Evolutionary conservation across 2,113 vertebrate species (phyloP).

Genomic region (Brevimyrus niger): DNA sequence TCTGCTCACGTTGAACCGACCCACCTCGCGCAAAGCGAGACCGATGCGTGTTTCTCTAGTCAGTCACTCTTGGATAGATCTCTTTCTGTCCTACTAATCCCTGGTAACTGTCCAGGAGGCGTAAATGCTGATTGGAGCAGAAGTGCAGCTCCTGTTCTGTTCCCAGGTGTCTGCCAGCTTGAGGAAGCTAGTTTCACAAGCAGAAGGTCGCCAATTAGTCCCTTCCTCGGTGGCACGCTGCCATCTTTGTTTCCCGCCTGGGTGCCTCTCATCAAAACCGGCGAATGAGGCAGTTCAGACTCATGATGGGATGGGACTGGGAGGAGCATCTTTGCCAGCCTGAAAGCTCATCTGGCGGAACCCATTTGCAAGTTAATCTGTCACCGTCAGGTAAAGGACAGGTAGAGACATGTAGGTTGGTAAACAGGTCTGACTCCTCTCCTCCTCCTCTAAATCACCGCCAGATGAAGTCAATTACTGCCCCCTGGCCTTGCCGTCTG

Average conservation of each 20-base stretch:
- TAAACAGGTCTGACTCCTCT: not conserved
- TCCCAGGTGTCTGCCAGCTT: not conserved
- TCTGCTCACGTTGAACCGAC: not conserved
- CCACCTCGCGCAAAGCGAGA: not conserved
- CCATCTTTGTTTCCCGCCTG: not conserved
- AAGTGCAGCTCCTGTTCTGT: too few species aligned
- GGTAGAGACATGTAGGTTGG: not conserved
- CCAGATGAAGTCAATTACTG: not conserved
- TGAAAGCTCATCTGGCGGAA: not conserved
- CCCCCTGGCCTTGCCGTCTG: conserved; percentile 4
- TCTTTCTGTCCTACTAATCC: not conserved
- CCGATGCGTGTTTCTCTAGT: not conserved
- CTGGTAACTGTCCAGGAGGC: not conserved
- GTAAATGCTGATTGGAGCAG: not conserved
- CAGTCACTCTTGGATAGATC: not conserved
- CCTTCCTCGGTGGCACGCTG: not conserved
- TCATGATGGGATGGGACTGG: not conserved
- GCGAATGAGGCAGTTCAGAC: not conserved
- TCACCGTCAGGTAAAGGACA: not conserved
- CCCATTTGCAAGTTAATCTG: not conserved
- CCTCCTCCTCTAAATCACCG: not conserved
- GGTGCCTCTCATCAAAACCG: too few species aligned
- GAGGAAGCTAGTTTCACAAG: not conserved
- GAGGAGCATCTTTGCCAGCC: not conserved
- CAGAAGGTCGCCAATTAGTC: not conserved